A percentile compares a stretch with the other conserved stretches of the same genome.
These are phyloP conservation scores for Gortyna flavago DNA, from an alignment of 2,888 invertebrate species.

Conservation along the genomic window DNA sequence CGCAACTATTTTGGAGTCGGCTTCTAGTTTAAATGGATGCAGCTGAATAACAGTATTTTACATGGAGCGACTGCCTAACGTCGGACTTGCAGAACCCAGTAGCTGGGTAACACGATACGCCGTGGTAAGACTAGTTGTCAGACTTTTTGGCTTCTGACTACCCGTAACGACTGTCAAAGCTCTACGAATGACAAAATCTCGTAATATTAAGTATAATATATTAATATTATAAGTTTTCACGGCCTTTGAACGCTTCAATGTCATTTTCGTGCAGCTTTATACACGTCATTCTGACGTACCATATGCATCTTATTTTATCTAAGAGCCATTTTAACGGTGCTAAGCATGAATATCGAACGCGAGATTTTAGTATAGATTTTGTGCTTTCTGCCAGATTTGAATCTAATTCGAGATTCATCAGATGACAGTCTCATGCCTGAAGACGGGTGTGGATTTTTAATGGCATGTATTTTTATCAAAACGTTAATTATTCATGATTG, in stretches of 20 bases:
- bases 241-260: constrained; percentile 35
- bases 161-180: too few species aligned
- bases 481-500: too few species aligned
- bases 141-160: too few species aligned
- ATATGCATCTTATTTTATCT: not conserved
- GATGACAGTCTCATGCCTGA: not conserved
- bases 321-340: not conserved
- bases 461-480: not conserved
- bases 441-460: not conserved
- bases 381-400: not conserved
- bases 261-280: constrained; percentile 2
- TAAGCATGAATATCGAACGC: not conserved
- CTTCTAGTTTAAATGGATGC: not conserved
- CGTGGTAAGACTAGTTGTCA: too few species aligned
- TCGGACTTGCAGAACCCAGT: too few species aligned
- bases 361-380: not conserved
- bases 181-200: constrained; percentile 41
- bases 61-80: too few species aligned
- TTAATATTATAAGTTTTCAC: constrained; percentile 39
- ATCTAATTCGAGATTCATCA: not conserved
- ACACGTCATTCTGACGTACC: not conserved
- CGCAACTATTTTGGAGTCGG: not conserved
- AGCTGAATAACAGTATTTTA: too few species aligned
- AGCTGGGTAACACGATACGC: too few species aligned
- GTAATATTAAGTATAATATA: constrained; percentile 17